Percentiles rank a stretch among this genome's conserved stretches.
Evolutionary conservation across 1,140 invertebrate genomes (phyloP).

Genomic region (Pissodes strobi): DNA sequence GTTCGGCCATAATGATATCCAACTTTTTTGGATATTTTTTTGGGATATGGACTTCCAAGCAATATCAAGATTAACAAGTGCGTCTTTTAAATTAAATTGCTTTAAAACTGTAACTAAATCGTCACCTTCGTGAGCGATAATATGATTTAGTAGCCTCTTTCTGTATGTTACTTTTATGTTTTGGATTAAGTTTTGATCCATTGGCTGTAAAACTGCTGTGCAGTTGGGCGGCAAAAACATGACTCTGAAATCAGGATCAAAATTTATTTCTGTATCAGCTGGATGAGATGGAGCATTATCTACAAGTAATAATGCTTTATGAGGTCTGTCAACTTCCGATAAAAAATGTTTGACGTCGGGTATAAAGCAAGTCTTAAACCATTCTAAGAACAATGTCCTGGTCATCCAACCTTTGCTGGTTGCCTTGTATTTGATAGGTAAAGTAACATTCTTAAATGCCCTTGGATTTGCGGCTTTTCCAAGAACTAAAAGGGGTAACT

Average conservation of each 20-base stretch:
- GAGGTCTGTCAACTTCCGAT: conserved; percentile 1
- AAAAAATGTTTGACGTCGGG: conserved; percentile 21
- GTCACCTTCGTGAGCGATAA: conserved; percentile 8
- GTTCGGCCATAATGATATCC: conserved; percentile 14
- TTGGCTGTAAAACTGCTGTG: conserved; percentile 21
- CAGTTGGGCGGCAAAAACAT: conserved; percentile 24
- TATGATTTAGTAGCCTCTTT: conserved; percentile 19
- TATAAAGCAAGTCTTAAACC: conserved; percentile 20
- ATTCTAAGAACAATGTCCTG: conserved; percentile 17
- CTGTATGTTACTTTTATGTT: conserved; percentile 24
- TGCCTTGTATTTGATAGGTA: conserved; percentile 50
- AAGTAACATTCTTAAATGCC: conserved; percentile 22
- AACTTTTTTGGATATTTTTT: conserved; percentile 29
- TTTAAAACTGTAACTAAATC: conserved; percentile 12
- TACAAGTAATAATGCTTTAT: conserved; percentile 13
- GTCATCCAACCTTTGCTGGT: conserved; percentile 34
- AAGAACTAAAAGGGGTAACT: conserved; percentile 21
- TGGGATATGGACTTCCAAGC: not conserved
- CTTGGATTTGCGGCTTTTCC: conserved; percentile 49
- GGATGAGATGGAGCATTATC: conserved; percentile 24
- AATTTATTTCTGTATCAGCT: conserved; percentile 6
- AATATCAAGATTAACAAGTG: conserved; percentile 15
- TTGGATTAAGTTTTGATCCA: conserved; percentile 26
- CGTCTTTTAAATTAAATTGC: conserved; percentile 24
- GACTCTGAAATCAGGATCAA: conserved; percentile 8